phyloP scores from a whole-genome alignment of 1,140 invertebrate genomes.

The Cotesia glomerata region DNA sequence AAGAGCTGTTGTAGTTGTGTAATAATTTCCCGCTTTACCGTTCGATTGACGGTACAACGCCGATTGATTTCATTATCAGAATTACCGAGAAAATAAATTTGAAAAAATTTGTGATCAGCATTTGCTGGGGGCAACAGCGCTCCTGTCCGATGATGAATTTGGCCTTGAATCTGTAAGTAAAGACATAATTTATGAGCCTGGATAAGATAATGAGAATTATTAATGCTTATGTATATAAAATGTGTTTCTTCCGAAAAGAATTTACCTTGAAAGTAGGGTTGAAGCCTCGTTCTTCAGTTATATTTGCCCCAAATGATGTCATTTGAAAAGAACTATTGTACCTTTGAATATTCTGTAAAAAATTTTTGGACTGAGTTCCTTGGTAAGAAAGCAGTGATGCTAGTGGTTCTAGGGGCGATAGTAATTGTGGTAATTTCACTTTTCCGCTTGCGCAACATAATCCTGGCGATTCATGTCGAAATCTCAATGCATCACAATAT shows the following conservation, averaged over 20 bases:
- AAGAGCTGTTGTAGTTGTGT: slow-evolving; percentile 47
- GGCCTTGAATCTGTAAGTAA: slow-evolving; percentile 37
- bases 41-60: slow-evolving; percentile 42
- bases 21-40: slow-evolving; percentile 48
- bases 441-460: too few species aligned
- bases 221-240: too few species aligned
- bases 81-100: slow-evolving; percentile 58
- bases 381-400: slow-evolving; percentile 48
- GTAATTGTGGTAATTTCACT: slow-evolving; percentile 46
- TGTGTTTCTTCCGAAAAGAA: background rate
- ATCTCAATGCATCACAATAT: slow-evolving; percentile 55
- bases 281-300: slow-evolving; percentile 27
- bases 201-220: too few species aligned
- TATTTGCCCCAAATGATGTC: slow-evolving; percentile 40
- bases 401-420: slow-evolving; percentile 36
- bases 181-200: too few species aligned
- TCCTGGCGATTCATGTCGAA: too few species aligned
- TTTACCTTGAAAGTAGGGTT: slow-evolving; percentile 38
- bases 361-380: slow-evolving; percentile 50
- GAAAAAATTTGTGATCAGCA: slow-evolving; percentile 45
- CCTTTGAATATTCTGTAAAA: slow-evolving; percentile 39
- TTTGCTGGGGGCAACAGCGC: slow-evolving; percentile 39
- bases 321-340: slow-evolving; percentile 42
- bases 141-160: slow-evolving; percentile 46
- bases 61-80: slow-evolving; percentile 51